Evolutionary conservation across 2,113 vertebrate genomes (phyloP).

Genomic region (Turnix velox): DNA sequence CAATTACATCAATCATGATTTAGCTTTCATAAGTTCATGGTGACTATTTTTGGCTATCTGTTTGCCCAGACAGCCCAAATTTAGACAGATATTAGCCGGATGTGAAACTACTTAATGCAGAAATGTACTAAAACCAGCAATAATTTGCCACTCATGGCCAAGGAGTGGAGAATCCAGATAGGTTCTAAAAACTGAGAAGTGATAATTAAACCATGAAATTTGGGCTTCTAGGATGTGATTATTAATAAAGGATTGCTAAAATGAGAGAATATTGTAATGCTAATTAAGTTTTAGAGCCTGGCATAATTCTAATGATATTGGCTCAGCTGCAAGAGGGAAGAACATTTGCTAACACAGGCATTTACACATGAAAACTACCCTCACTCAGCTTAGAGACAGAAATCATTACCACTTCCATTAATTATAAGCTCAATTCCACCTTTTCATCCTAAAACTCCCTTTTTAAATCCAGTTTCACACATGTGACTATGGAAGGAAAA

Average conservation of each 20-base stretch:
- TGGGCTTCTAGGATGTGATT: not conserved
- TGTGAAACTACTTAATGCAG: not conserved
- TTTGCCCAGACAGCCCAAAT: constrained; percentile 19
- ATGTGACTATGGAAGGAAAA: not conserved
- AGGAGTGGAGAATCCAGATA: not conserved
- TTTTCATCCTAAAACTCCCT: not conserved
- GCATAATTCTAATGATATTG: constrained; percentile 38
- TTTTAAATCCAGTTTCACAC: not conserved
- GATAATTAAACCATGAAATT: constrained; percentile 20
- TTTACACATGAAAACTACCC: not conserved
- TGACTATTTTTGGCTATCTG: not conserved
- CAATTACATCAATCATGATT: not conserved
- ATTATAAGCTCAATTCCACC: not conserved
- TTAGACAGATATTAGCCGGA: not conserved
- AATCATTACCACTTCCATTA: not conserved
- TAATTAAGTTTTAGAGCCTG: constrained; percentile 39
- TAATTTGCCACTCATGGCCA: not conserved
- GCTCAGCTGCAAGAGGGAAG: constrained; percentile 1
- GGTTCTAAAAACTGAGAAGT: not conserved
- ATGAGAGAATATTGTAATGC: constrained; percentile 45
- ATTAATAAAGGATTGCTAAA: constrained; percentile 43
- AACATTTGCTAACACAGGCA: not conserved
- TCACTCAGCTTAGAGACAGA: not conserved
- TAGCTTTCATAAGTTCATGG: not conserved
- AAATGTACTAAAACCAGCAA: not conserved